Evolutionary conservation across 2,888 invertebrate genomes (phyloP).

Genomic region (Selenia dentaria): DNA sequence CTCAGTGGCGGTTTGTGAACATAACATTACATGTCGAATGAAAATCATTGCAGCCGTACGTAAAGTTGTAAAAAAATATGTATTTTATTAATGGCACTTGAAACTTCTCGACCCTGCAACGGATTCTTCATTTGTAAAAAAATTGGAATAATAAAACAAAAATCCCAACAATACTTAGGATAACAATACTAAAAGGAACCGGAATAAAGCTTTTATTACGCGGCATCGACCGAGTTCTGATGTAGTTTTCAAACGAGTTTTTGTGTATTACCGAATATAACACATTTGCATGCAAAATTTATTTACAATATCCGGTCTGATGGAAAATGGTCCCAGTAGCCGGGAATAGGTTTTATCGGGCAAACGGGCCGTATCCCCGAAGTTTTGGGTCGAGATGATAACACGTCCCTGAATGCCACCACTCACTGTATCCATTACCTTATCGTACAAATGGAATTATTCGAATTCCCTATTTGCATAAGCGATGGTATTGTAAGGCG

Average conservation of each 20-base stretch:
- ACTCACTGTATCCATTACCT: conserved; percentile 58
- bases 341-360: conserved; percentile 51
- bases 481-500: conserved; percentile 23
- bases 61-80: no score
- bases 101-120: no score
- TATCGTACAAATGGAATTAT: conserved; percentile 57
- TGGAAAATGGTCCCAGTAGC: conserved; percentile 68
- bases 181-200: no score
- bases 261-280: conserved; percentile 65
- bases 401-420: conserved; percentile 55
- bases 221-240: conserved; percentile 36
- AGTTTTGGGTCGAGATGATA: conserved; percentile 79
- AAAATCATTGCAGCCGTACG: no score
- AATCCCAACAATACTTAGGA: no score
- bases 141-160: no score
- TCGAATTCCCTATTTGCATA: conserved; percentile 30
- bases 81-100: no score
- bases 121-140: no score
- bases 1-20: no score
- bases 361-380: conserved; percentile 50
- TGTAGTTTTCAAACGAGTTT: conserved; percentile 61
- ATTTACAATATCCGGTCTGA: conserved; percentile 71
- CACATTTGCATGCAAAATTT: conserved; percentile 79
- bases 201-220: no score
- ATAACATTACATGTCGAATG: no score